Evolutionary conservation across 2,797 vertebrate species (phyloP), one percentile per base, ranked within the genome.

Genomic region (Agapornis canus): DNA sequence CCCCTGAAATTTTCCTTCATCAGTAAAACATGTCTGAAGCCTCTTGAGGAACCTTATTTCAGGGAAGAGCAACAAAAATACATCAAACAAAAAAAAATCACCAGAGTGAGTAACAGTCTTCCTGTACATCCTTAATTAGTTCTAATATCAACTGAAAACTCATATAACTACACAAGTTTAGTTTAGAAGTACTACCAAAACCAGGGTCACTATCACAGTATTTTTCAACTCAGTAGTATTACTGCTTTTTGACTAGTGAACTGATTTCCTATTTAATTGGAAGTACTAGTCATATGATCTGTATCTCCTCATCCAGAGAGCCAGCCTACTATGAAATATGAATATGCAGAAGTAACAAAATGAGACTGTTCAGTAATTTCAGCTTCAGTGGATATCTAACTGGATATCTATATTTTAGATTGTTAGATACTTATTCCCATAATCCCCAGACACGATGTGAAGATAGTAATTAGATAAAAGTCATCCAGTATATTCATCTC

Each of bases 11-110:
- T 57, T 22, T 57, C 56, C 32, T 9, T 35, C 32, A 35, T 57
- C 56, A 57, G 32, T 57, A 35, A 57, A 35, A 57, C 6, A 6
- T 35, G 32, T 11, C 56, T 59, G 23, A 78, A 40, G 31, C 13
- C 25, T 82, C 45, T 37, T 26, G 11, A 87, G 82, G 13, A 91
- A 5, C 7, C 42, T 82, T 42, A 73, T 12, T 63, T 68, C 35
- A 73, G 14, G 5, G 19, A 88, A 73, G 20, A 72, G 10, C 10
- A 82, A 72, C 3, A 78, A 51, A 66, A 72, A 59, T 29, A 0
- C 8, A 4, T 4, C 9, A 31, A 35, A n/a, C n/a, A n/a, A 35
- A 35, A 35, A 13, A 70, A 69, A 5, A 6, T 0, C 8, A 4
- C 0, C 0, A 72, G 17, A 5, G 81, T 59, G 37, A 90, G 3